Percentiles rank a stretch among this genome's conserved stretches.
phyloP scores from a whole-genome alignment of 2,113 vertebrate genomes.

The Sylvilagus bachmani region DNA sequence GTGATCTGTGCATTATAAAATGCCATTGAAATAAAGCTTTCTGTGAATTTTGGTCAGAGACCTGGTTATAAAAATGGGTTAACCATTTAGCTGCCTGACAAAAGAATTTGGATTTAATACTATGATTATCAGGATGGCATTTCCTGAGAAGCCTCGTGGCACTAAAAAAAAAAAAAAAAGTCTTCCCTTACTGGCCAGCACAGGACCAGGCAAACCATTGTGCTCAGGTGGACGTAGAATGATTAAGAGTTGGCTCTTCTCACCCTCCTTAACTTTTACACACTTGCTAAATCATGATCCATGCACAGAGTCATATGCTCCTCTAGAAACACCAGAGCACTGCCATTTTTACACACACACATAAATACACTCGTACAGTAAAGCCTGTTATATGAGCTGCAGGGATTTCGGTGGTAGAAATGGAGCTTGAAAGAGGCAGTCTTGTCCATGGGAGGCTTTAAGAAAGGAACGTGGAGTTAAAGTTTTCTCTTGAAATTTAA shows the following conservation, averaged over 20 bases:
- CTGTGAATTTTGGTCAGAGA: not conserved
- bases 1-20: constrained; percentile 26
- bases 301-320: not conserved
- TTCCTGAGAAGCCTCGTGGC: not conserved
- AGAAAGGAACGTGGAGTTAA: not conserved
- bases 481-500: not conserved
- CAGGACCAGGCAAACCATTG: not conserved
- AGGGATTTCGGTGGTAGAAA: constrained; percentile 35
- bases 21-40: not conserved
- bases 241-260: not conserved
- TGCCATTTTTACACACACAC: not conserved
- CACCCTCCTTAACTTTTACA: not conserved
- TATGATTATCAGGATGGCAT: constrained; percentile 33
- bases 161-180: not conserved
- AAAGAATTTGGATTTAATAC: constrained; percentile 29
- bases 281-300: constrained; percentile 1
- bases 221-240: not conserved
- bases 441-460: not conserved
- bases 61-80: not conserved
- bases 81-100: not conserved
- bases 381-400: not conserved
- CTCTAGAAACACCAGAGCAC: not conserved
- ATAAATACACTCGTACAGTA: not conserved
- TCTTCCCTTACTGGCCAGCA: not conserved
- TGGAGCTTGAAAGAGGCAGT: not conserved